Conservation (phyloP, 2,888 invertebrate species). For the Drosophila mercatorum region DNA sequence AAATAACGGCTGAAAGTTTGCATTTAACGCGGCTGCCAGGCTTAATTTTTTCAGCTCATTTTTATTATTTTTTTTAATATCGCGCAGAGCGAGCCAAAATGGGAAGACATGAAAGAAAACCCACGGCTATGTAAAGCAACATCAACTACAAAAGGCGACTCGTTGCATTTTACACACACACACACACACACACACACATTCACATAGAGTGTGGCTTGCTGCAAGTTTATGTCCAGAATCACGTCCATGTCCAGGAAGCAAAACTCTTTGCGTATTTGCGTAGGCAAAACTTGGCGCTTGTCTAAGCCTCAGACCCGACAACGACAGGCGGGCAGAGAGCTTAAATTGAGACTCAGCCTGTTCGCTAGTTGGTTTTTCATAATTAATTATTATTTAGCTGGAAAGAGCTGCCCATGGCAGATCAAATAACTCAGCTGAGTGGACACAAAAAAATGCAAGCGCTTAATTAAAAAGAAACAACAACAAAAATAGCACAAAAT, state of each 20-base stretch:
- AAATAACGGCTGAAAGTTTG: constrained; percentile 76
- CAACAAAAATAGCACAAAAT: constrained; percentile 23
- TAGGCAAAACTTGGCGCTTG: constrained; percentile 78
- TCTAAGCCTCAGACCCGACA: constrained; percentile 35
- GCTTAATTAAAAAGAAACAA: constrained; percentile 52
- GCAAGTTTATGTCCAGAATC: constrained; percentile 51
- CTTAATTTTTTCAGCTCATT: constrained; percentile 69
- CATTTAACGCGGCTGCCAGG: constrained; percentile 81
- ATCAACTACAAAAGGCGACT: constrained; percentile 50
- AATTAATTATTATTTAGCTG: constrained; percentile 79
- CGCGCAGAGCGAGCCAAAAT: constrained; percentile 52
- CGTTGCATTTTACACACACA: constrained; percentile 37
- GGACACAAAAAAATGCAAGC: constrained; percentile 34
- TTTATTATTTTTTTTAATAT: constrained; percentile 63
- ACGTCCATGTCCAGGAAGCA: constrained; percentile 71
- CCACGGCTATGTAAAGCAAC: constrained; percentile 73
- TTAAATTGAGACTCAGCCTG: constrained; percentile 43
- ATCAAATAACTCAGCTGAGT: constrained; percentile 53
- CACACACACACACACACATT: constrained; percentile 35
- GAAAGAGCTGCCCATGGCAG: constrained; percentile 58
- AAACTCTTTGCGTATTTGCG: constrained; percentile 73
- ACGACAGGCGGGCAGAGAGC: neutral
- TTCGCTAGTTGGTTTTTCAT: constrained; percentile 61
- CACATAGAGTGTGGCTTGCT: constrained; percentile 23
- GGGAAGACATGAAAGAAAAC: constrained; percentile 61